Conservation (phyloP, 2,113 vertebrate genomes). For the Toxostoma redivivum region DNA sequence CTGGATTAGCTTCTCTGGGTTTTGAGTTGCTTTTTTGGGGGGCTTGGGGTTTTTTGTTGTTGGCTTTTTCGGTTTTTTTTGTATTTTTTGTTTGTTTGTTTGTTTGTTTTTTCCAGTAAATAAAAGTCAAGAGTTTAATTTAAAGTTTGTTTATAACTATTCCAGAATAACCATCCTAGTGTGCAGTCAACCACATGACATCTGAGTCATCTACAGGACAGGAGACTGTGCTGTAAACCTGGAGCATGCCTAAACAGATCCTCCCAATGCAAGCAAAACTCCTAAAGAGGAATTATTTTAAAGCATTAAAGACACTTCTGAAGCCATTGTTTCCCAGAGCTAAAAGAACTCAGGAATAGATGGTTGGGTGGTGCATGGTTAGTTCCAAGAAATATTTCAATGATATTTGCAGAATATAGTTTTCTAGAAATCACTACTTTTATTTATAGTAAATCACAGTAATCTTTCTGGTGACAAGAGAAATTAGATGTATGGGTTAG, state of each 20-base stretch:
- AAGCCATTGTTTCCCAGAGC: not conserved
- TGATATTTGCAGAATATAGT: not conserved
- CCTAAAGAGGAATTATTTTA: not conserved
- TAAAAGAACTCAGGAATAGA: not conserved
- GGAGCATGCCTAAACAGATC: not conserved
- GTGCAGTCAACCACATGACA: not conserved
- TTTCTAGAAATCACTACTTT: not conserved
- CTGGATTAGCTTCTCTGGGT: not conserved
- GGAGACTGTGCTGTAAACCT: not conserved
- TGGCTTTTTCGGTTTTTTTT: not conserved
- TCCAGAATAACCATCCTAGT: not conserved
- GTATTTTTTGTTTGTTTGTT: not conserved
- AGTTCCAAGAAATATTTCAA: not conserved
- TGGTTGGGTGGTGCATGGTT: not conserved
- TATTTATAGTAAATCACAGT: not conserved
- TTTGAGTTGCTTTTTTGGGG: not conserved
- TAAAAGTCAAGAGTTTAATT: not conserved
- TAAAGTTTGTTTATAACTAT: not conserved
- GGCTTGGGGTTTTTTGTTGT: no score
- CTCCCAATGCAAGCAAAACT: not conserved
- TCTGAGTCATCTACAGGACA: not conserved
- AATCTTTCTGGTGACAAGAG: not conserved
- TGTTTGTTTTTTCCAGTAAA: not conserved
- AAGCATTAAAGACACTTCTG: not conserved
- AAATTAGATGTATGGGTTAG: not conserved